These are phyloP conservation scores for Erythrolamprus reginae DNA, from an alignment of 2,113 vertebrate species.

Conservation along the genomic window DNA sequence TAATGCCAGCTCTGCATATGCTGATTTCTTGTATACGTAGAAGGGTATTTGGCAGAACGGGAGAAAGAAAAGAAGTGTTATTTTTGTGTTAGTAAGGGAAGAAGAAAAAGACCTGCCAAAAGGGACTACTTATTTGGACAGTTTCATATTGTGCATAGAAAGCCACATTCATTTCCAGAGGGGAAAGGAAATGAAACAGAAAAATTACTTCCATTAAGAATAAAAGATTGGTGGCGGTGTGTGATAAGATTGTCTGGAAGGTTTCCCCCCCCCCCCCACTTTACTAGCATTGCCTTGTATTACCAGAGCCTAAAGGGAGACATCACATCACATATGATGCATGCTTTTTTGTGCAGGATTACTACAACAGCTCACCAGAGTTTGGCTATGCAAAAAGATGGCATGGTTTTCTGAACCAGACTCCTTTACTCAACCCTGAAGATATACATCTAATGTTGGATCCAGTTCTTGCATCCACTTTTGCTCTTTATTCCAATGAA, in stretches of 20 bases:
- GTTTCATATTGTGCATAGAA: conserved; percentile 52
- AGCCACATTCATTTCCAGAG: conserved; percentile 49
- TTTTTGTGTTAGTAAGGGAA: not conserved
- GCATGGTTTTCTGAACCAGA: not conserved
- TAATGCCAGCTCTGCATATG: not conserved
- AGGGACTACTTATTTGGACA: conserved; percentile 41
- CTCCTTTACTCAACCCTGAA: not conserved
- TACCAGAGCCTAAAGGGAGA: not conserved
- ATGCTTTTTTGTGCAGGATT: fast-evolving
- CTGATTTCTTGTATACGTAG: not conserved
- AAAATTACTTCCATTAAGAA: conserved; percentile 60
- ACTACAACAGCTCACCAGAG: fast-evolving
- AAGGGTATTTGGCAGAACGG: not conserved
- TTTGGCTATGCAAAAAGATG: fast-evolving
- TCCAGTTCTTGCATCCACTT: not conserved
- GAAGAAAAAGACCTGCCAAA: conserved; percentile 5
- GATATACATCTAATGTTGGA: too few relatives aligned
- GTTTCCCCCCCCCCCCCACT: not conserved
- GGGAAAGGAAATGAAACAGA: conserved; percentile 64
- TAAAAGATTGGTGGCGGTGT: conserved; percentile 34
- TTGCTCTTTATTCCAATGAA: not conserved
- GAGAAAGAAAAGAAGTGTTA: not conserved
- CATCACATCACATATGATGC: fast-evolving
- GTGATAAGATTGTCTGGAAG: conserved; percentile 29
- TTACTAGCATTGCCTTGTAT: not conserved